Evolutionary conservation across 2,797 vertebrate species (phyloP).

Genomic region (Huso huso): DNA sequence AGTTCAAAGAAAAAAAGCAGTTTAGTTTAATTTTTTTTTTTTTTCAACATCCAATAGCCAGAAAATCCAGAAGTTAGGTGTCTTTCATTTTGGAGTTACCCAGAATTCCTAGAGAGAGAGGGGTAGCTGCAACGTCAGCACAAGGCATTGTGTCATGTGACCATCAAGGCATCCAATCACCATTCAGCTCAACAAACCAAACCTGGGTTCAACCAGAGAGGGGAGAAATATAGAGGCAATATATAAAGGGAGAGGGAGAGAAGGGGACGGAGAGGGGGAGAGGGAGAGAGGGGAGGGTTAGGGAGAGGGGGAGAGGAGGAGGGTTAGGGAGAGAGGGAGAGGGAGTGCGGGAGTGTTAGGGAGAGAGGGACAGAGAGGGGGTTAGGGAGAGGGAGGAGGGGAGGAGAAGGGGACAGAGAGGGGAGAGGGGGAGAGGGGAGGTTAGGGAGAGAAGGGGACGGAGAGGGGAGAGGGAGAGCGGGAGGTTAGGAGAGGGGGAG

Average conservation of each 20-base stretch:
- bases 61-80: too few relatives aligned
- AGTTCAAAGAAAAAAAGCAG: too few relatives aligned
- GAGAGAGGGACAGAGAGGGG: conserved; percentile 22
- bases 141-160: conserved; percentile 51
- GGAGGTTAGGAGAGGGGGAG: too few relatives aligned
- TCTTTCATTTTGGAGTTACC: conserved; percentile 33
- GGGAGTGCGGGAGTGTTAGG: conserved; percentile 15
- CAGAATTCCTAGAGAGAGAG: conserved; percentile 65
- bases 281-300: not conserved
- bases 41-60: too few relatives aligned
- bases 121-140: conserved; percentile 55
- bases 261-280: not conserved
- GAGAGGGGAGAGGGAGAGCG: not conserved
- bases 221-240: not conserved
- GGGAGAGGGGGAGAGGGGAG: conserved; percentile 12
- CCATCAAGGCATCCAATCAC: conserved; percentile 53
- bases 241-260: not conserved
- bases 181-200: conserved; percentile 44
- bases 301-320: too few relatives aligned
- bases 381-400: conserved; percentile 31
- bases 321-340: too few relatives aligned
- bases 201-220: conserved; percentile 1
- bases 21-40: too few relatives aligned
- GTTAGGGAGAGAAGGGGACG: too few relatives aligned
- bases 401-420: conserved; percentile 22